Percentiles rank a stretch among this genome's conserved stretches.
Evolutionary conservation across 2,888 invertebrate genomes (phyloP).

Genomic region (Troides aeacus): DNA sequence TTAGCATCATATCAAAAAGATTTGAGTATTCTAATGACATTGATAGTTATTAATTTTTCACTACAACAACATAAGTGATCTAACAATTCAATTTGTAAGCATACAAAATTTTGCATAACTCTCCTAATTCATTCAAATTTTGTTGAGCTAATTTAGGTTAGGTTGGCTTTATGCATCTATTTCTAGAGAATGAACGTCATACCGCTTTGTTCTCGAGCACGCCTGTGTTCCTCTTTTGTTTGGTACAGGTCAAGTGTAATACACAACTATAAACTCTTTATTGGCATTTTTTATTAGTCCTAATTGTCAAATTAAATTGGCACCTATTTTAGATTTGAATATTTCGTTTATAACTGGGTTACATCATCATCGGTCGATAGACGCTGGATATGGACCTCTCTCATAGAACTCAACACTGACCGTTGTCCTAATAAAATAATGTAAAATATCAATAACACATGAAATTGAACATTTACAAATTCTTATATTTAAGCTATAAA

Average conservation of each 20-base stretch:
- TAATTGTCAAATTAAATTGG: neutral
- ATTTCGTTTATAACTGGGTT: neutral
- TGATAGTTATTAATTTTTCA: neutral
- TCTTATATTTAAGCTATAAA: too few relatives aligned
- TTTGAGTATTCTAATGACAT: neutral
- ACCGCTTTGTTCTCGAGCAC: conserved; percentile 12
- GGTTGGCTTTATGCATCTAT: conserved; percentile 11
- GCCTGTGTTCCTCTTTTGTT: neutral
- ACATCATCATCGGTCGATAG: neutral
- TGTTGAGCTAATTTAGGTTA: conserved; percentile 4
- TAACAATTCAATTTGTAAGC: neutral
- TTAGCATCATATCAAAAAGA: too few relatives aligned
- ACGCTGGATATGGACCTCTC: too few relatives aligned
- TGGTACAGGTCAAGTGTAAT: neutral
- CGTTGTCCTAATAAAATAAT: too few relatives aligned
- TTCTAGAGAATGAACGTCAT: conserved; percentile 17
- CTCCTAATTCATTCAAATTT: conserved; percentile 1
- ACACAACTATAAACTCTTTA: neutral
- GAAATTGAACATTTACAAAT: too few relatives aligned
- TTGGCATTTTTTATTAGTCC: neutral
- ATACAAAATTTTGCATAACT: conserved; percentile 3
- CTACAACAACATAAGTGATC: neutral
- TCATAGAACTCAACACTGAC: too few relatives aligned
- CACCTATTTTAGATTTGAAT: neutral
- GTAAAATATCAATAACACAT: too few relatives aligned